Conservation (phyloP, 2,888 invertebrate species). For the Drosophila helvetica region DNA sequence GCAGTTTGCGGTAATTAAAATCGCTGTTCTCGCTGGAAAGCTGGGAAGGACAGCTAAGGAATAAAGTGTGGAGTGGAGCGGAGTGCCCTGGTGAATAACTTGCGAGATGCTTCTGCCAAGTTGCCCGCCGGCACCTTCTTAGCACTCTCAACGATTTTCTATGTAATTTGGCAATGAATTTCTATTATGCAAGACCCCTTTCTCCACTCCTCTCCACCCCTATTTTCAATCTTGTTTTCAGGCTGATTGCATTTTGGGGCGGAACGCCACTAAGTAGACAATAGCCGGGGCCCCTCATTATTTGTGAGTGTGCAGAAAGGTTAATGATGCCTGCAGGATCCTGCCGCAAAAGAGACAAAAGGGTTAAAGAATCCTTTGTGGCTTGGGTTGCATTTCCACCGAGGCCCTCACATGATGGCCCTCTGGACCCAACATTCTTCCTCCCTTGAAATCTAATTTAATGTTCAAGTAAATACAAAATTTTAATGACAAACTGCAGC, state of each 20-base stretch:
- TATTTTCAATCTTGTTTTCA: slow-evolving; percentile 67
- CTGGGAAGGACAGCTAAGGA: neutral
- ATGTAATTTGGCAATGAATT: slow-evolving; percentile 80
- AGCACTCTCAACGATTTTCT: slow-evolving; percentile 68
- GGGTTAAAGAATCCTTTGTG: slow-evolving; percentile 8
- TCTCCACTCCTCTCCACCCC: slow-evolving; percentile 18
- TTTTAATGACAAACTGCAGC: slow-evolving; percentile 36
- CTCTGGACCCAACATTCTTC: neutral
- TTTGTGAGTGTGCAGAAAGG: slow-evolving; percentile 55
- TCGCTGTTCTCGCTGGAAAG: slow-evolving; percentile 32
- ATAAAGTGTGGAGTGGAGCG: slow-evolving; percentile 1
- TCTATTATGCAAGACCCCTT: slow-evolving; percentile 68
- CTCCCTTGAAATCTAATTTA: neutral
- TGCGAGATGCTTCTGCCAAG: slow-evolving; percentile 46
- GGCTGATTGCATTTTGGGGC: slow-evolving; percentile 49
- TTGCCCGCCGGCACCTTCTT: slow-evolving; percentile 51
- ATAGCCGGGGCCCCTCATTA: slow-evolving; percentile 51
- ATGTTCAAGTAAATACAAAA: slow-evolving; percentile 13
- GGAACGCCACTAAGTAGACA: slow-evolving; percentile 60
- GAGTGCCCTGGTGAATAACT: slow-evolving; percentile 45
- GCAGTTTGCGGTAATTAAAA: slow-evolving; percentile 76
- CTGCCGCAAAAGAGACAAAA: slow-evolving; percentile 18
- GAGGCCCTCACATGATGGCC: neutral
- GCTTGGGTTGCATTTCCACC: slow-evolving; percentile 11
- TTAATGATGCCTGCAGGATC: slow-evolving; percentile 71